Conservation (phyloP, 2,113 vertebrate species). For the Platycercus adscitus region DNA sequence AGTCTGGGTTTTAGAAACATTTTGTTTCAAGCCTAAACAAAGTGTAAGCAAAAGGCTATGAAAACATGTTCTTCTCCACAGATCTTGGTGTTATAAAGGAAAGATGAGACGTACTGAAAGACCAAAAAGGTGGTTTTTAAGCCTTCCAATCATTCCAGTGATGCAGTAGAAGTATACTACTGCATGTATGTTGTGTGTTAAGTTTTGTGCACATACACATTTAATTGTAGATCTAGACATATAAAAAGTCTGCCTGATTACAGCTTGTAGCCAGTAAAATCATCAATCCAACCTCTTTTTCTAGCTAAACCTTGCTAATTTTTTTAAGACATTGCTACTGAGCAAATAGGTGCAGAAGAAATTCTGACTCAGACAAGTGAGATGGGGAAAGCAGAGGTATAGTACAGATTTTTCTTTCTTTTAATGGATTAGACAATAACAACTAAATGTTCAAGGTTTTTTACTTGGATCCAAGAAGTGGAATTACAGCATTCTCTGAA, state of each 20-base stretch:
- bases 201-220: neutral
- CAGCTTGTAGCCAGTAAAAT: neutral
- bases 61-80: neutral
- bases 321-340: neutral
- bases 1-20: neutral
- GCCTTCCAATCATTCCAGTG: neutral
- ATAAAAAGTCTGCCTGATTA: neutral
- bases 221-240: neutral
- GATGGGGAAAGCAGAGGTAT: conserved; percentile 9
- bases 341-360: neutral
- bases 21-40: neutral
- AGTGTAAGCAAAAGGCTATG: neutral
- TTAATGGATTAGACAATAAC: neutral
- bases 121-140: neutral
- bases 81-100: neutral
- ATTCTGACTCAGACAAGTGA: neutral
- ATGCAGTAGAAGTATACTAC: neutral
- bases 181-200: neutral
- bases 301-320: neutral
- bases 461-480: neutral
- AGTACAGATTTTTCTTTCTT: neutral
- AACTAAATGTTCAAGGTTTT: neutral
- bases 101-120: neutral
- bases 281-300: neutral
- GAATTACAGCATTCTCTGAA: neutral